These are phyloP conservation scores for Drosophila ohnishii DNA, from an alignment of 1,140 invertebrate species.

Conservation along the genomic window DNA sequence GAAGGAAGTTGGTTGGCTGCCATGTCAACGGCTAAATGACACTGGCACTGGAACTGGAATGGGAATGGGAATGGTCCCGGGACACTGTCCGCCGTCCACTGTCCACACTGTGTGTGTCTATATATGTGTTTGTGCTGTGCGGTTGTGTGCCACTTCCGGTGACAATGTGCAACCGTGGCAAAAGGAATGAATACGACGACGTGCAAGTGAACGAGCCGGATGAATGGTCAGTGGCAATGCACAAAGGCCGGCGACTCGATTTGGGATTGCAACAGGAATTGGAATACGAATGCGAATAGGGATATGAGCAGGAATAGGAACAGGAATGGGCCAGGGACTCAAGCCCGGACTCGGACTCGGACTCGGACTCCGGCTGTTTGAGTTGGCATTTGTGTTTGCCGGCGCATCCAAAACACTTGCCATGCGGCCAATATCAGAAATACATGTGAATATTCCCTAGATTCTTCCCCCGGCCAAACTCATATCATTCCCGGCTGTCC, in stretches of 20 bases:
- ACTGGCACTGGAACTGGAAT: slow-evolving; percentile 35
- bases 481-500: slow-evolving; percentile 42
- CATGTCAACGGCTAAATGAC: slow-evolving; percentile 72
- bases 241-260: slow-evolving; percentile 63
- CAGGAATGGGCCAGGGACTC: slow-evolving; percentile 25
- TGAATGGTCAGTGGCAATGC: slow-evolving; percentile 63
- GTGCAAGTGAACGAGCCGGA: slow-evolving; percentile 65
- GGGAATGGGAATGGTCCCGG: slow-evolving; percentile 15
- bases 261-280: slow-evolving; percentile 51
- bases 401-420: slow-evolving; percentile 64
- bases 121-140: slow-evolving; percentile 25
- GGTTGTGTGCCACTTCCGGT: slow-evolving; percentile 72
- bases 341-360: slow-evolving; percentile 1
- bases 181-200: slow-evolving; percentile 63
- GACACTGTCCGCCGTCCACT: slow-evolving; percentile 15
- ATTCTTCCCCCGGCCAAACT: slow-evolving; percentile 28
- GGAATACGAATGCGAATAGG: slow-evolving; percentile 25
- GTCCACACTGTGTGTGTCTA: slow-evolving; percentile 14
- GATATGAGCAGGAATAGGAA: slow-evolving; percentile 15
- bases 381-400: slow-evolving; percentile 36
- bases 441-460: slow-evolving; percentile 71
- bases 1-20: slow-evolving; percentile 58
- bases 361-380: slow-evolving; percentile 23
- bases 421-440: slow-evolving; percentile 67
- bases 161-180: slow-evolving; percentile 72